phyloP scores from a whole-genome alignment of 2,888 invertebrate species.

The Sisyra nigra region DNA sequence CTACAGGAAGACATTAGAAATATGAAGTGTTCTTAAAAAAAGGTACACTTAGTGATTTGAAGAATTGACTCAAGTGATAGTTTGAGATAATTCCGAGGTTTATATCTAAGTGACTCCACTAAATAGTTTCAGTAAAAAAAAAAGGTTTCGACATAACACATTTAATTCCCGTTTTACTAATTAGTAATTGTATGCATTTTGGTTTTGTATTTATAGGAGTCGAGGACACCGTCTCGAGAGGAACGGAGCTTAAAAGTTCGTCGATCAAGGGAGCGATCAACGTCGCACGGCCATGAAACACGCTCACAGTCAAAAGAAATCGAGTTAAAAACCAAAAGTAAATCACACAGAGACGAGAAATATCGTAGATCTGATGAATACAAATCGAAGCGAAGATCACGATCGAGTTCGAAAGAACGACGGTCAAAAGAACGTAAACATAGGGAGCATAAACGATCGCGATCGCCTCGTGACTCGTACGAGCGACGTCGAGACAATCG shows the following conservation, averaged over 20 bases:
- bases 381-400: not conserved
- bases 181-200: too few species aligned
- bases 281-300: not conserved
- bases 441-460: not conserved
- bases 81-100: too few species aligned
- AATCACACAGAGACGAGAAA: not conserved
- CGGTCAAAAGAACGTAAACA: too few species aligned
- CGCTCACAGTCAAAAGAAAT: not conserved
- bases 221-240: not conserved
- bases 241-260: not conserved
- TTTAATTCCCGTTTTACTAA: too few species aligned
- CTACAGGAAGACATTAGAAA: too few species aligned
- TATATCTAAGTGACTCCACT: too few species aligned
- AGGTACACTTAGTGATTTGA: too few species aligned
- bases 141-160: too few species aligned
- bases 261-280: not conserved
- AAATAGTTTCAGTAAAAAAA: too few species aligned
- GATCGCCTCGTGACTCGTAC: not conserved
- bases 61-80: too few species aligned
- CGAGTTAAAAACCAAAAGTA: too few species aligned
- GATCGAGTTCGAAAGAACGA: not conserved
- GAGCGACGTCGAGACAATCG: not conserved
- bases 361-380: not conserved
- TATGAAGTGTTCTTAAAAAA: too few species aligned
- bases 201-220: not conserved